Evolutionary conservation across 1,140 invertebrate genomes (phyloP).

Genomic region (Planococcus citri): DNA sequence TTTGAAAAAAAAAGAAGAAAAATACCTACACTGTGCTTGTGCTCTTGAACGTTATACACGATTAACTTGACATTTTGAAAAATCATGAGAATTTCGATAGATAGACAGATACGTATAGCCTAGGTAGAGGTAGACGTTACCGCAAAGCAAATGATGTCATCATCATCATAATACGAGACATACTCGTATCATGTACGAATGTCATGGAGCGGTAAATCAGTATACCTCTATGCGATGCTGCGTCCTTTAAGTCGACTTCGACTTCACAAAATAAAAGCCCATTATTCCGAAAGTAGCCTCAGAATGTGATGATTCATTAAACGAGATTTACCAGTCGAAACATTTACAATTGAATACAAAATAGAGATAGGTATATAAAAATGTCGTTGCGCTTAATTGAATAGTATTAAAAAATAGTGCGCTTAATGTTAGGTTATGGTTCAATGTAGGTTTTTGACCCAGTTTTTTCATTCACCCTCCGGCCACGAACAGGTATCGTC

Average conservation of each 20-base stretch:
- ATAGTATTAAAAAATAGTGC: slow-evolving; percentile 8
- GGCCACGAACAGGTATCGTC: neutral
- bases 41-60: neutral
- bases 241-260: neutral
- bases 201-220: neutral
- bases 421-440: slow-evolving; percentile 3
- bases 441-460: slow-evolving; percentile 6
- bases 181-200: too few species aligned
- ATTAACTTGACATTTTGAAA: neutral
- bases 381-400: slow-evolving; percentile 1
- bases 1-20: neutral
- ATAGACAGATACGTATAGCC: too few species aligned
- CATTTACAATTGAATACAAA: slow-evolving; percentile 8
- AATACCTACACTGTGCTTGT: too few species aligned
- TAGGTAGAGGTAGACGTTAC: too few species aligned
- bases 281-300: neutral
- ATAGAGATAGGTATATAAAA: neutral
- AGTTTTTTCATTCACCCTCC: neutral
- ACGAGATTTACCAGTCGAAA: neutral
- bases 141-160: neutral
- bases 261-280: neutral
- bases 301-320: neutral
- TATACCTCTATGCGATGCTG: too few species aligned
- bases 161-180: neutral
- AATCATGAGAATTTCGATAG: neutral